Conservation (phyloP, 2,797 vertebrate species). For the Mus caroli region DNA sequence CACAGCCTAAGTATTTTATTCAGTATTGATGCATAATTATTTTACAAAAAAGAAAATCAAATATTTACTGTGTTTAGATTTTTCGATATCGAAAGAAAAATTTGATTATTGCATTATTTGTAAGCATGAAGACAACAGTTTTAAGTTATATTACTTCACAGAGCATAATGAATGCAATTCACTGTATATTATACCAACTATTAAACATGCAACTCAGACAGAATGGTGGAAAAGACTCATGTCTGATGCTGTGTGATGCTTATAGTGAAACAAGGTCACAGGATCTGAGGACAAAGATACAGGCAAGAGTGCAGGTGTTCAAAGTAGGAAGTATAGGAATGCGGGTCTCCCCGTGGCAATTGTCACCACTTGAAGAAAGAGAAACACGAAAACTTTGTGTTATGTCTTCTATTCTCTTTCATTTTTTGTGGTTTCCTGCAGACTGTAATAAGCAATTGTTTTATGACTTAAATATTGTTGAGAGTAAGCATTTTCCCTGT, state of each 20-base stretch:
- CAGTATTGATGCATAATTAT: neutral
- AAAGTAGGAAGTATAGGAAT: neutral
- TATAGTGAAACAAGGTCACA: neutral
- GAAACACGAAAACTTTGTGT: conserved; percentile 49
- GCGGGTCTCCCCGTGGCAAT: conserved; percentile 15
- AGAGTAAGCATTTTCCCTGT: conserved; percentile 71
- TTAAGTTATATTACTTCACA: neutral
- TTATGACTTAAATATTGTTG: conserved; percentile 74
- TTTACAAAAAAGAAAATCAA: neutral
- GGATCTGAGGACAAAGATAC: neutral
- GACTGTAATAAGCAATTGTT: conserved; percentile 66
- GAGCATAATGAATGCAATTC: neutral
- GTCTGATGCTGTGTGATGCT: neutral
- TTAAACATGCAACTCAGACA: neutral
- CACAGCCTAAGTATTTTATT: neutral
- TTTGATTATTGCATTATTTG: neutral
- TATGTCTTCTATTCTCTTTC: conserved; percentile 37
- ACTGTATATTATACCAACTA: neutral
- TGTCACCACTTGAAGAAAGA: conserved; percentile 42
- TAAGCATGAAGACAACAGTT: neutral
- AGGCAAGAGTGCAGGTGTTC: neutral
- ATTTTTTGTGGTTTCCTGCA: conserved; percentile 66
- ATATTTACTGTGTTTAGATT: neutral
- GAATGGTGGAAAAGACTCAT: neutral
- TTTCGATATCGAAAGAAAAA: neutral